Evolutionary conservation across 2,113 vertebrate species (phyloP), one percentile per base, ranked within the genome.

Genomic region (Thunnus maccoyii): DNA sequence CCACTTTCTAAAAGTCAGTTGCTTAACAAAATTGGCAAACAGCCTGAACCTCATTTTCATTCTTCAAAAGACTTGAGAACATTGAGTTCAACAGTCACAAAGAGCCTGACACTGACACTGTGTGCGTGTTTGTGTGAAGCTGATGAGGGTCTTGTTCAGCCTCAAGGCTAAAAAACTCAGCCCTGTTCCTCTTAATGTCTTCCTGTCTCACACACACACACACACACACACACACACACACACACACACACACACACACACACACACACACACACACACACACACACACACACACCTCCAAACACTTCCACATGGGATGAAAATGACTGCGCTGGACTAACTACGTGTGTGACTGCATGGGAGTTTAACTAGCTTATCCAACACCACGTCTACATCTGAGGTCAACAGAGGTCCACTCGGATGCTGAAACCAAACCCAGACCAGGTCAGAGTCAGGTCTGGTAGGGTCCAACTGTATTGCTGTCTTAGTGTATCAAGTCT

Each of bases 301-400:
- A 83, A 84, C 78, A 74, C 73, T 83, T 48, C 78, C 86, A 90
- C 57, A 88, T 91, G 89, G 58, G n/a, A 57, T 36, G 6, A 72
- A 22, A 46, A 56, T 9, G 65, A 55, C 76, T 69, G 52, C 65
- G 47, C 36, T 32, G 13, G 44, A 36, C 20, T 30, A 44, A 55
- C 11, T 41, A 0, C 15, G 36, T 36, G 25, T 62, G 36, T 72
- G 46, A 66, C 20, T 3, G 0, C 36, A 41, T 41, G 36, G 36
- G 10, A 41, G 36, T 41, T 41, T 41, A 41, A 41, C 36, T 41
- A 41, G 36, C 36, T 41, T 41, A 12, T 18, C 25, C 62, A 32
- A 22, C 71, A 50, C 14, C 17, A 20, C 0, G 0, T 66, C 22
- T 3, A 74, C 36, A 41, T 41, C 36, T 41, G 36, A 41, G 36